A percentile compares a stretch with the other conserved stretches of the same genome.
Evolutionary conservation across 1,140 invertebrate species (phyloP).

Genomic region (Mercenaria mercenaria): DNA sequence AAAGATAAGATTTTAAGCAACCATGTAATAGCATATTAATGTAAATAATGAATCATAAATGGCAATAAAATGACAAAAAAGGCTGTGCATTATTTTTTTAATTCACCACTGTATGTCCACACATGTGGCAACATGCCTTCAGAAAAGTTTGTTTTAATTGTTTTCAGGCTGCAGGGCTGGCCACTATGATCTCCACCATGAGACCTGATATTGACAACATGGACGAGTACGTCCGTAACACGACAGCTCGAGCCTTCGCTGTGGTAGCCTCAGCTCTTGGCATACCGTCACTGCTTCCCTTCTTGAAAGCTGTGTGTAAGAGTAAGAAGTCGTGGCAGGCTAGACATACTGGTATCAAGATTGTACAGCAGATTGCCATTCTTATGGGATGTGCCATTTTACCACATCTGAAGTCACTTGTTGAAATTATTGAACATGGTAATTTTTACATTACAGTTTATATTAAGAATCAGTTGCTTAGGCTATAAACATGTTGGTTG

Average conservation of each 20-base stretch:
- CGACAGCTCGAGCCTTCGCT: conserved; percentile 99
- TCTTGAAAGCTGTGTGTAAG: conserved; percentile 99
- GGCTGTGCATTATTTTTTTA: too few species aligned
- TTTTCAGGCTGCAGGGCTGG: conserved; percentile 96
- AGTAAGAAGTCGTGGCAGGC: conserved; percentile 99
- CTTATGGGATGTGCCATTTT: conserved; percentile 99
- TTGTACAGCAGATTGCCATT: conserved; percentile 99
- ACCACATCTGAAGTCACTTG: conserved; percentile 98
- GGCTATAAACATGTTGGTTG: too few species aligned
- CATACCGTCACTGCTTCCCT: conserved; percentile 98
- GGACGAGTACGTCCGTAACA: conserved; percentile 99
- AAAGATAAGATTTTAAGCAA: too few species aligned
- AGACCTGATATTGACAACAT: conserved; percentile 99
- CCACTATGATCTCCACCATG: conserved; percentile 99
- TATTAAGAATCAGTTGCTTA: too few species aligned
- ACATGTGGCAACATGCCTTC: too few species aligned
- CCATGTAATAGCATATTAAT: too few species aligned
- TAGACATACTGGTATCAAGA: conserved; percentile 99
- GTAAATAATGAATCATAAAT: too few species aligned
- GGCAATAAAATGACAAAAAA: too few species aligned
- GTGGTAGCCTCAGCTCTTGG: conserved; percentile 99
- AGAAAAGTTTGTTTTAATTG: too few species aligned
- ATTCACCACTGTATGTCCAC: too few species aligned
- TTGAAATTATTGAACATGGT: conserved; percentile 99
- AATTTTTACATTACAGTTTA: too few species aligned